Percentiles rank a stretch among this genome's conserved stretches.
phyloP scores from a whole-genome alignment of 1,140 invertebrate species.

The Eriocheir sinensis region DNA sequence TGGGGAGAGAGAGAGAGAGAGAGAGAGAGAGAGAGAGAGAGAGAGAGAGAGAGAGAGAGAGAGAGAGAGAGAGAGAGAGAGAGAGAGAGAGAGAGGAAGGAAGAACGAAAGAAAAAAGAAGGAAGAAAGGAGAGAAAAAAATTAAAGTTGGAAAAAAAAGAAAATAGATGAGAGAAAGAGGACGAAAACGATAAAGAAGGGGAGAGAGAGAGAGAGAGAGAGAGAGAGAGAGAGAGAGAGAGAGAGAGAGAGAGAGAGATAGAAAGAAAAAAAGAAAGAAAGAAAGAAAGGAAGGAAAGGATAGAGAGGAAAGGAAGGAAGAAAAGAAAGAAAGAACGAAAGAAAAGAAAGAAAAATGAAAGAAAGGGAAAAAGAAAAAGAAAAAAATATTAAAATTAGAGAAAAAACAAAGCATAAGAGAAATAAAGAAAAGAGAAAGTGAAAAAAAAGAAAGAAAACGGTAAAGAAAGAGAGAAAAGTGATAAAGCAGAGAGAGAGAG shows the following conservation, averaged over 20 bases:
- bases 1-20: too few relatives aligned
- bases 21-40: neutral
- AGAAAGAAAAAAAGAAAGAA: neutral
- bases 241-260: neutral
- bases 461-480: neutral
- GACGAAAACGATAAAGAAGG: neutral
- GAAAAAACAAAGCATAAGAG: neutral
- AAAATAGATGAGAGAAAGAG: too few relatives aligned
- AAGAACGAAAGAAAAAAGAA: neutral
- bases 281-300: neutral
- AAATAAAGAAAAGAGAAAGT: neutral
- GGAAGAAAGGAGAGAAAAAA: neutral
- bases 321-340: neutral
- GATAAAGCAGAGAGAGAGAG: neutral
- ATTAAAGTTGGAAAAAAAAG: neutral
- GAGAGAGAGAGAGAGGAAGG: neutral
- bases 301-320: neutral
- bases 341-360: too few relatives aligned
- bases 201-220: neutral
- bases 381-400: neutral
- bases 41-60: neutral
- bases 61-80: neutral
- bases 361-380: too few relatives aligned
- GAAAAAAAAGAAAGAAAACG: neutral
- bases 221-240: constrained; percentile 17